These are phyloP conservation scores for Tichodroma muraria DNA, from an alignment of 2,113 vertebrate genomes.

Conservation along the genomic window DNA sequence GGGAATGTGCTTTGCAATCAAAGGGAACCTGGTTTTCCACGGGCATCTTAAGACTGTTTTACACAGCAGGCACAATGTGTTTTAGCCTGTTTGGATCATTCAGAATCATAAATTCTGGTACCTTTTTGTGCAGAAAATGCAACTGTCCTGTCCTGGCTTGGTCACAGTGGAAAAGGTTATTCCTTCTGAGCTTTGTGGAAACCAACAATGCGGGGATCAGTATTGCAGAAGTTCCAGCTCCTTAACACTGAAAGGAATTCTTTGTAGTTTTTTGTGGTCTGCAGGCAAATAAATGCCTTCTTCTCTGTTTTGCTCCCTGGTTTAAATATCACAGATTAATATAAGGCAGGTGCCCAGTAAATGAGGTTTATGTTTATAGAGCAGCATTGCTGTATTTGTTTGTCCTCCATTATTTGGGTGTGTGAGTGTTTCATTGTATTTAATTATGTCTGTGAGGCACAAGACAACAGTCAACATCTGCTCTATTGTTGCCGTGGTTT, in stretches of 20 bases:
- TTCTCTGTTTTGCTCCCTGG: neutral
- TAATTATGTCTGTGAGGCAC: constrained; percentile 77
- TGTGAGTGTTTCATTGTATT: constrained; percentile 72
- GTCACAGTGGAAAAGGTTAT: neutral
- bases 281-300: neutral
- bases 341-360: constrained; percentile 68
- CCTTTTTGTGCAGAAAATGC: neutral
- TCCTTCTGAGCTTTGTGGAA: neutral
- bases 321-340: constrained; percentile 16
- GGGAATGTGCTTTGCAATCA: neutral
- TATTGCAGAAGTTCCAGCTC: neutral
- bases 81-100: neutral
- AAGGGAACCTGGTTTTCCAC: neutral
- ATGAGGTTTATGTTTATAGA: constrained; percentile 51
- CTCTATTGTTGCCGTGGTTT: constrained; percentile 78
- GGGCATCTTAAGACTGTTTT: neutral
- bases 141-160: neutral
- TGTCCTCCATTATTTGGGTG: constrained; percentile 65
- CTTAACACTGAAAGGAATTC: neutral
- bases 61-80: neutral
- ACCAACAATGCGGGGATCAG: neutral
- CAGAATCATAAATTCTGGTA: neutral
- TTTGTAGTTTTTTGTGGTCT: neutral
- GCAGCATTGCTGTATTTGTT: constrained; percentile 52
- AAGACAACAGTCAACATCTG: constrained; percentile 79